Evolutionary conservation across 2,888 invertebrate genomes (phyloP).

Genomic region (Ophion ellenae): DNA sequence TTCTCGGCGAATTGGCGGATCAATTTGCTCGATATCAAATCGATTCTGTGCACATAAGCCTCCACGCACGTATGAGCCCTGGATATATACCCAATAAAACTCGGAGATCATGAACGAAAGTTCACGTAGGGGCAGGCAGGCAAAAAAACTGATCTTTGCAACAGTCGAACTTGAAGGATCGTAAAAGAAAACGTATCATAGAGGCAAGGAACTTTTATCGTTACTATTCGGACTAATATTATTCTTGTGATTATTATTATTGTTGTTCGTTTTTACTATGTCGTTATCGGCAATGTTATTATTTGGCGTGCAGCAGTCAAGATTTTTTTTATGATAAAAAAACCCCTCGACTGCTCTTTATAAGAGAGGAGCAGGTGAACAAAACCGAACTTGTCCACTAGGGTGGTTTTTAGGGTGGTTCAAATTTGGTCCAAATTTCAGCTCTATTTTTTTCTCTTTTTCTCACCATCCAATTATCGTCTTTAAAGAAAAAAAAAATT

Average conservation of each 20-base stretch:
- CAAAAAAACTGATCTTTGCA: conserved; percentile 12
- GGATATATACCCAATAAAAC: conserved; percentile 50
- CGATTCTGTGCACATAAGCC: conserved; percentile 48
- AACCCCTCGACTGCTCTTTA: no score
- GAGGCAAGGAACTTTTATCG: neutral
- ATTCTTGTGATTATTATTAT: neutral
- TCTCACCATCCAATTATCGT: no score
- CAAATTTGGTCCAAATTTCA: no score
- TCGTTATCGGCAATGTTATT: neutral
- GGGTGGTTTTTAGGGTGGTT: no score
- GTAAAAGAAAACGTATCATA: conserved; percentile 22
- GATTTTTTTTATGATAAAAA: no score
- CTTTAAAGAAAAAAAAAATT: no score
- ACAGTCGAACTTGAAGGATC: conserved; percentile 4
- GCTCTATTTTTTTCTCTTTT: no score
- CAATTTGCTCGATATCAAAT: conserved; percentile 48
- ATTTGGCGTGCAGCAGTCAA: no score
- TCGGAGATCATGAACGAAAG: conserved; percentile 33
- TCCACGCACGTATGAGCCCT: conserved; percentile 23
- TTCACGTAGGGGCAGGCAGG: conserved; percentile 16
- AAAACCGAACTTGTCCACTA: no score
- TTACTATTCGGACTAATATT: neutral
- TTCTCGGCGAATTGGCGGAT: conserved; percentile 38
- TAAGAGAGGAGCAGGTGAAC: no score
- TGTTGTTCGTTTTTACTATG: neutral